A percentile compares a stretch with the other conserved stretches of the same genome.
phyloP scores from a whole-genome alignment of 2,797 vertebrate species.

The Steatocranus sp. region DNA sequence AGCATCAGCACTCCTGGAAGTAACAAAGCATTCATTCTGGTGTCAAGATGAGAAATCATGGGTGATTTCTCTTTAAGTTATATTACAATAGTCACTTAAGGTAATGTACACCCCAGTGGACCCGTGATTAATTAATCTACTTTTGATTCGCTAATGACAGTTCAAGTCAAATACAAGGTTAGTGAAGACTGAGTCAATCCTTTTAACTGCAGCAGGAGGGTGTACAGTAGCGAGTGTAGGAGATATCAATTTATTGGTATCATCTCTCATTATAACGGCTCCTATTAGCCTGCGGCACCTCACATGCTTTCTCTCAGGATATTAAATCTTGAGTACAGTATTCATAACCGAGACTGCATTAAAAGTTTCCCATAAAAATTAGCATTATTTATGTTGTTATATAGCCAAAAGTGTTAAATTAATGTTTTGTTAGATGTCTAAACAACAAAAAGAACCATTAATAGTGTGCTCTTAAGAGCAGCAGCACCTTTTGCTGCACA shows the following conservation, averaged over 20 bases:
- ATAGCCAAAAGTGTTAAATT: slow-evolving; percentile 2
- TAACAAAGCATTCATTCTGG: slow-evolving; percentile 54
- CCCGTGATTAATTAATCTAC: slow-evolving; percentile 73
- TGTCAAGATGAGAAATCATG: slow-evolving; percentile 59
- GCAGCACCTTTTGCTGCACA: slow-evolving; percentile 63
- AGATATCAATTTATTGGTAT: slow-evolving; percentile 64
- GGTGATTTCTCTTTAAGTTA: slow-evolving; percentile 68
- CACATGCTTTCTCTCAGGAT: slow-evolving; percentile 19
- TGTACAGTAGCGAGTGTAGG: slow-evolving; percentile 35
- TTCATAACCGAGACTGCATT: neutral
- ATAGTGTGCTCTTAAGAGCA: slow-evolving; percentile 9
- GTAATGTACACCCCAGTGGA: slow-evolving; percentile 60
- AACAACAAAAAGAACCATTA: neutral
- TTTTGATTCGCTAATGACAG: slow-evolving; percentile 75
- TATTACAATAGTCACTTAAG: slow-evolving; percentile 76
- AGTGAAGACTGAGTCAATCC: slow-evolving; percentile 70
- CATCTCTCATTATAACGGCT: slow-evolving; percentile 64
- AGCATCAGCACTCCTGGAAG: slow-evolving; percentile 63
- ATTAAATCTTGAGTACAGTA: slow-evolving; percentile 7
- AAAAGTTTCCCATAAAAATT: slow-evolving; percentile 28
- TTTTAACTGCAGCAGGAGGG: slow-evolving; percentile 52
- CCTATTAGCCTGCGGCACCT: slow-evolving; percentile 37
- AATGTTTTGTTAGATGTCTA: neutral
- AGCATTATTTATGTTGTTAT: slow-evolving; percentile 25
- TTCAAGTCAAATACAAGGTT: slow-evolving; percentile 71